Evolutionary conservation across 1,140 invertebrate species (phyloP).

Genomic region (Colletes latitarsis): DNA sequence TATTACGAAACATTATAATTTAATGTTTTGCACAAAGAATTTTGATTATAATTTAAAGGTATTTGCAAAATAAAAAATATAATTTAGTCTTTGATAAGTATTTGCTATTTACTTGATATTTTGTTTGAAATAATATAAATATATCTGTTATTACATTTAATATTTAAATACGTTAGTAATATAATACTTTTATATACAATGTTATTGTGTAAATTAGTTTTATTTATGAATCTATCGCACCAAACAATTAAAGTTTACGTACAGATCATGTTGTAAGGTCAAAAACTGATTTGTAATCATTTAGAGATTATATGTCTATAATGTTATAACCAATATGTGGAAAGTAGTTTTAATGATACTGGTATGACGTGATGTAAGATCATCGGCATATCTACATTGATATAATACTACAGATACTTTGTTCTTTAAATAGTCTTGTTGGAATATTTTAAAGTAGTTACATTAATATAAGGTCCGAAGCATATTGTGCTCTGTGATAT

Average conservation of each 20-base stretch:
- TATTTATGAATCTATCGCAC: not conserved
- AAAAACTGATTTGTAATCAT: slow-evolving; percentile 24
- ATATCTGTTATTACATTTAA: not conserved
- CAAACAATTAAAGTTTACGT: slow-evolving; percentile 6
- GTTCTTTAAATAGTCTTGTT: slow-evolving; percentile 2
- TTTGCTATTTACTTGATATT: not conserved
- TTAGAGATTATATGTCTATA: slow-evolving; percentile 7
- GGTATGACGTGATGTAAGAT: slow-evolving; percentile 62
- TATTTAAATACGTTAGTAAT: not conserved
- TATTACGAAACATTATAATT: not conserved
- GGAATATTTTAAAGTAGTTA: not conserved
- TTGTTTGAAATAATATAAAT: not conserved
- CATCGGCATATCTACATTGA: slow-evolving; percentile 35
- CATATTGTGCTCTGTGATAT: not conserved
- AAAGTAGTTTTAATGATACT: slow-evolving; percentile 56
- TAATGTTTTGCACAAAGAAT: not conserved
- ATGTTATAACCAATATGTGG: slow-evolving; percentile 2
- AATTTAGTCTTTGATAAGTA: not conserved
- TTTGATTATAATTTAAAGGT: not conserved
- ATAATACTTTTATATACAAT: not conserved
- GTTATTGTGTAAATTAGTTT: not conserved
- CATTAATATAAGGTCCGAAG: not conserved
- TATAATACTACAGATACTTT: slow-evolving; percentile 33
- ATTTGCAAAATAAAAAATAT: not conserved
- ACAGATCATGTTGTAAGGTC: not conserved